These are phyloP conservation scores for Choreutis nemorana DNA, from an alignment of 2,888 invertebrate species.

Conservation along the genomic window DNA sequence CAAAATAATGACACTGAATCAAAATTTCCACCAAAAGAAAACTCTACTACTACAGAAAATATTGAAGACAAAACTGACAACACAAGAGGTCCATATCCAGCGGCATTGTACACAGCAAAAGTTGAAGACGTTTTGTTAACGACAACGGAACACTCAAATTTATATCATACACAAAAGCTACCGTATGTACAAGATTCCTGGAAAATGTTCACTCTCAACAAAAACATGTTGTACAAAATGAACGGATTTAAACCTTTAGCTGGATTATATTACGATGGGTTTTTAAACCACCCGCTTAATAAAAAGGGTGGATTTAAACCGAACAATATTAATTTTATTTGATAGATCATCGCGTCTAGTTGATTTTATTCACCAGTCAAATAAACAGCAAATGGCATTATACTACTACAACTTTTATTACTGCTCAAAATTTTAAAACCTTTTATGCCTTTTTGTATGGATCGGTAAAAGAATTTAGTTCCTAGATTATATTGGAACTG, in stretches of 20 bases:
- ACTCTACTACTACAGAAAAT: slow-evolving; percentile 10
- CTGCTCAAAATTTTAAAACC: slow-evolving; percentile 3
- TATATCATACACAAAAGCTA: too few relatives aligned
- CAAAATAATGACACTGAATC: not conserved
- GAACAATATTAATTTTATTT: slow-evolving; percentile 7
- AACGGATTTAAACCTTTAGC: slow-evolving; percentile 45
- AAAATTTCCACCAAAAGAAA: slow-evolving; percentile 2
- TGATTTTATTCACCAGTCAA: too few relatives aligned
- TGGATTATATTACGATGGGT: slow-evolving; percentile 55
- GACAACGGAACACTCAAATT: slow-evolving; percentile 35
- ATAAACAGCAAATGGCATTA: too few relatives aligned
- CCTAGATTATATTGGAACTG: not conserved
- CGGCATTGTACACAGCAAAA: slow-evolving; percentile 27
- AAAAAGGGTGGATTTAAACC: slow-evolving; percentile 13
- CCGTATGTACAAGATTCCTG: too few relatives aligned
- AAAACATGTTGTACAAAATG: slow-evolving; percentile 18
- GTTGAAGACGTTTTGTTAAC: slow-evolving; percentile 44
- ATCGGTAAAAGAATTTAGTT: not conserved
- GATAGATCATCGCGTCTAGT: not conserved
- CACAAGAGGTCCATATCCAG: slow-evolving; percentile 23
- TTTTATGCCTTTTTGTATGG: not conserved
- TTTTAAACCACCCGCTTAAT: slow-evolving; percentile 32
- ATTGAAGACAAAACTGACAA: slow-evolving; percentile 15
- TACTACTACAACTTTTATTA: slow-evolving; percentile 22
- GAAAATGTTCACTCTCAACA: too few relatives aligned